These are phyloP conservation scores for Oreochromis tanganicae DNA, from an alignment of 2,113 vertebrate genomes.

Conservation along the genomic window DNA sequence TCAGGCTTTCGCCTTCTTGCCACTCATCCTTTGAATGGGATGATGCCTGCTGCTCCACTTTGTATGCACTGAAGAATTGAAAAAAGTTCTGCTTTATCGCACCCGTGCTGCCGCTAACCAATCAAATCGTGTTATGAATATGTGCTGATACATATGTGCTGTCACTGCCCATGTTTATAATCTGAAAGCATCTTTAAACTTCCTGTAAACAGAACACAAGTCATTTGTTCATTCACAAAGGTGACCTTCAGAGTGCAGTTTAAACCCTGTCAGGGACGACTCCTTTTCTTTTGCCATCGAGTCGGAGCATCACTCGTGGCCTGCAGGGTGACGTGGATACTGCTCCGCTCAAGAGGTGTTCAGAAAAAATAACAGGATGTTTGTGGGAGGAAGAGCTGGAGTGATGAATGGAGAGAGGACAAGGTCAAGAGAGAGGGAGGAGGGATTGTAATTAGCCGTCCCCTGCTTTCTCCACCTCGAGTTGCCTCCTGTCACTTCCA, in stretches of 20 bases:
- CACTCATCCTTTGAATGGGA: neutral
- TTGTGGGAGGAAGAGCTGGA: neutral
- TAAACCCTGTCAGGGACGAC: neutral
- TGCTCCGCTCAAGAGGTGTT: neutral
- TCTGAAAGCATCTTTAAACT: neutral
- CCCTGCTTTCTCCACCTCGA: neutral
- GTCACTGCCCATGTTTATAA: neutral
- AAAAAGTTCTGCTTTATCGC: neutral
- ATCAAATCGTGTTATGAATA: neutral
- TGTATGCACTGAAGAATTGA: neutral
- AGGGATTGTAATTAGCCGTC: neutral
- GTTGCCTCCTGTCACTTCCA: neutral
- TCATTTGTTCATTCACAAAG: neutral
- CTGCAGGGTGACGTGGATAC: neutral
- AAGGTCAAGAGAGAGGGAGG: constrained; percentile 2
- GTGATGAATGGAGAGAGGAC: constrained; percentile 25
- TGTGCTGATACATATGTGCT: neutral
- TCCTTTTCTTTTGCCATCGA: neutral
- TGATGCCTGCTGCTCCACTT: neutral
- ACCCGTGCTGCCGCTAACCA: neutral
- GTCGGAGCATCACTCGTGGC: neutral
- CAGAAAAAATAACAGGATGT: constrained; percentile 1
- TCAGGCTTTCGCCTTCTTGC: neutral
- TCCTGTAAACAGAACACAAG: neutral
- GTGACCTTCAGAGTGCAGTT: neutral